Percentiles rank a stretch among this genome's conserved stretches.
These are phyloP conservation scores for Drosophila dives DNA, from an alignment of 2,888 invertebrate genomes.

Conservation along the genomic window DNA sequence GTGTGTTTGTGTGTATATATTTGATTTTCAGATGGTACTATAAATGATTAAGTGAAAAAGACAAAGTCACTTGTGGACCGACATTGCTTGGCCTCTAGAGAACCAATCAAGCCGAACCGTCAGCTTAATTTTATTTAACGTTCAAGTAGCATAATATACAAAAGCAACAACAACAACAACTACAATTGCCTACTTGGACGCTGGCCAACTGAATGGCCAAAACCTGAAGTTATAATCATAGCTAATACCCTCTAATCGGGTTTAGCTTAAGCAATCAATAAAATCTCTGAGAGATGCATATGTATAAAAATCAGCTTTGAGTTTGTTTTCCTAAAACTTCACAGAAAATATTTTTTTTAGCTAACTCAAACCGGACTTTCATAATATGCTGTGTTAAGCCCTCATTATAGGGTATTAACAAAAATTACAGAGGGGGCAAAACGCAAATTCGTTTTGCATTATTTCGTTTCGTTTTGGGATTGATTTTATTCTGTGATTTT, in stretches of 20 bases:
- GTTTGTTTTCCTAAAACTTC: not conserved
- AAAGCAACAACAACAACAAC: conserved; percentile 38
- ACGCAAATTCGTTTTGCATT: conserved; percentile 69
- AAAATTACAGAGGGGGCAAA: conserved; percentile 39
- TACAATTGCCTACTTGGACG: conserved; percentile 29
- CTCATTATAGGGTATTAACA: conserved; percentile 53
- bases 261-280: not conserved
- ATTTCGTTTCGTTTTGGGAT: conserved; percentile 50
- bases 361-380: not conserved
- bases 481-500: conserved; percentile 19
- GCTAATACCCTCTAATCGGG: conserved; percentile 32
- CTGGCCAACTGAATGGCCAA: conserved; percentile 19
- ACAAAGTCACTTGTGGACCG: conserved; percentile 71
- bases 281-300: not conserved
- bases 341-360: not conserved
- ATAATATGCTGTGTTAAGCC: conserved; percentile 14
- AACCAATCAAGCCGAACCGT: conserved; percentile 76
- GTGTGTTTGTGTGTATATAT: conserved; percentile 25
- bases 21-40: conserved; percentile 55
- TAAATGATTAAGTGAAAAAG: conserved; percentile 72
- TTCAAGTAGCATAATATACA: conserved; percentile 70
- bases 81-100: conserved; percentile 70
- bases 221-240: not conserved
- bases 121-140: conserved; percentile 76
- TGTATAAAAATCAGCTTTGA: not conserved